phyloP scores from a whole-genome alignment of 64 coral and sea anemone genomes.

The Astreopora myriophthalma region DNA sequence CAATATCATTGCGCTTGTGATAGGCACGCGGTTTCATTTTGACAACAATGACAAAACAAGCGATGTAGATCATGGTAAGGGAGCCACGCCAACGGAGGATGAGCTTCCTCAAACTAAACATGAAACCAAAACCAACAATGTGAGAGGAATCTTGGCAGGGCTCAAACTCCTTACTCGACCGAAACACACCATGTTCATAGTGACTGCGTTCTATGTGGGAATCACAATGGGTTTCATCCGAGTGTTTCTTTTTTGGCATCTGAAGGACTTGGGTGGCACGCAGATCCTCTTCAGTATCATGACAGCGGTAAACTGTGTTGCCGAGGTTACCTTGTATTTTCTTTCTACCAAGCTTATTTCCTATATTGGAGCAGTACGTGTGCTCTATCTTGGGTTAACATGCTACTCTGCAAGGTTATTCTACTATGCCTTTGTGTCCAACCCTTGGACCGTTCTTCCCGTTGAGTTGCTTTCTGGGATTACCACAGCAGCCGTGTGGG shows the following conservation, averaged over 20 bases:
- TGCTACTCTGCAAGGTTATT: slow-evolving; percentile 85
- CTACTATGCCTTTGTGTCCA: slow-evolving; percentile 77
- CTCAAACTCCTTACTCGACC: slow-evolving; percentile 55
- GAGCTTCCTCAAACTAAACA: background rate
- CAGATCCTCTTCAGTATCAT: slow-evolving; percentile 92
- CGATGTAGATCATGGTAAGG: background rate
- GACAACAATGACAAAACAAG: slow-evolving; percentile 1
- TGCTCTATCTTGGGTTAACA: slow-evolving; percentile 85
- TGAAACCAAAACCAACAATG: background rate
- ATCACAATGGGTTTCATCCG: slow-evolving; percentile 91
- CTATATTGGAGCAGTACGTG: slow-evolving; percentile 72
- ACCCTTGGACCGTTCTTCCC: slow-evolving; percentile 81
- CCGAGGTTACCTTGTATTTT: slow-evolving; percentile 91
- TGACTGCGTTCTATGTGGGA: slow-evolving; percentile 83
- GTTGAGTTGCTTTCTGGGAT: slow-evolving; percentile 86
- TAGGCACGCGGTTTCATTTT: slow-evolving; percentile 84
- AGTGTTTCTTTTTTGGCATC: slow-evolving; percentile 96
- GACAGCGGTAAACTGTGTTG: slow-evolving; percentile 86
- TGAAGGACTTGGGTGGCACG: slow-evolving; percentile 87
- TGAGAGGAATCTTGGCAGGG: slow-evolving; percentile 55
- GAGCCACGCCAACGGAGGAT: background rate
- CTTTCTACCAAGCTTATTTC: slow-evolving; percentile 84
- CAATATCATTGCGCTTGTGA: slow-evolving; percentile 67
- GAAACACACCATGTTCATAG: slow-evolving; percentile 77
- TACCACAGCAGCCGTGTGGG: slow-evolving; percentile 90